Percentiles rank a stretch among this genome's conserved stretches.
phyloP scores from a whole-genome alignment of 2,113 vertebrate species.

The Oncorhynchus masou region DNA sequence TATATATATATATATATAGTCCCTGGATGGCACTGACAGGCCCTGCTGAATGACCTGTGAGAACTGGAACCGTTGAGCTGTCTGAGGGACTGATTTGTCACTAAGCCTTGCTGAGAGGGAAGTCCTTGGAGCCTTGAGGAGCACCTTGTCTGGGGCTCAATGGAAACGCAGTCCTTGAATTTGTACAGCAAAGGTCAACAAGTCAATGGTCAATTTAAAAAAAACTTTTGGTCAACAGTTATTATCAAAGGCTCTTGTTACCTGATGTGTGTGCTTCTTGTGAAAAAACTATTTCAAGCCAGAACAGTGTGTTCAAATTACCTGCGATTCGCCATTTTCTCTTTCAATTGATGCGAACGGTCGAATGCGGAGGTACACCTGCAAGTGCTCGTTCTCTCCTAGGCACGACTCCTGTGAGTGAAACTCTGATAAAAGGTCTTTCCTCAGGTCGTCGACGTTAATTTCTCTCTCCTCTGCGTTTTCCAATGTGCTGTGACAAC shows the following conservation, averaged over 20 bases:
- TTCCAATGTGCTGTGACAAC: conserved; percentile 42
- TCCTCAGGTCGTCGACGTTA: conserved; percentile 70
- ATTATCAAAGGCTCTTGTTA: neutral
- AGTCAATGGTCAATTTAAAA: neutral
- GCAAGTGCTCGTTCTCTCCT: conserved; percentile 77
- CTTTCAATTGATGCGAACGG: conserved; percentile 81
- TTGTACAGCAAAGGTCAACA: conserved; percentile 19
- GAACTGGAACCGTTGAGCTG: conserved; percentile 87
- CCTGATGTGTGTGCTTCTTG: neutral
- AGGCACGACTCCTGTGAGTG: conserved; percentile 57
- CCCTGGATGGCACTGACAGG: too few species aligned
- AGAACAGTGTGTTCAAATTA: conserved; percentile 37
- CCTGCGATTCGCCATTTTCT: conserved; percentile 80
- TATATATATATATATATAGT: too few species aligned
- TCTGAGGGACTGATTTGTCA: conserved; percentile 66
- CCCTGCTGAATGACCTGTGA: conserved; percentile 74
- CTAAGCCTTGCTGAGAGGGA: conserved; percentile 67
- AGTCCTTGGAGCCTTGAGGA: conserved; percentile 79
- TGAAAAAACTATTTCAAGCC: too few species aligned
- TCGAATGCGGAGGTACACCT: conserved; percentile 86
- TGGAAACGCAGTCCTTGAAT: conserved; percentile 78
- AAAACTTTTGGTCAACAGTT: neutral
- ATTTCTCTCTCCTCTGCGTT: conserved; percentile 29
- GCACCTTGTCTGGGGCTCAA: conserved; percentile 78
- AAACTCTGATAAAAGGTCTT: conserved; percentile 74